Conservation (phyloP, 2,113 vertebrate genomes). For the Archocentrus centrarchus region DNA sequence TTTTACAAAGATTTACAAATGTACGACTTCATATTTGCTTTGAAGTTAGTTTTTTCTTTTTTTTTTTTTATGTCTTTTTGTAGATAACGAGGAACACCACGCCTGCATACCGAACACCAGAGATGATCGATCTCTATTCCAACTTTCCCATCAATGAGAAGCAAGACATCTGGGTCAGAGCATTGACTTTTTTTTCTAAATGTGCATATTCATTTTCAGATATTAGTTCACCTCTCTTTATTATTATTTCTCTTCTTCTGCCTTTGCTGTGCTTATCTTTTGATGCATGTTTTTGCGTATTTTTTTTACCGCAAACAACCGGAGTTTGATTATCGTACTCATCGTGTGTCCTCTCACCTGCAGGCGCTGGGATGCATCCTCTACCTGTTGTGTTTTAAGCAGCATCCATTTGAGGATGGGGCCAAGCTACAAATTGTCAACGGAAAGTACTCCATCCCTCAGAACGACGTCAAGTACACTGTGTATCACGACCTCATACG, state of each 20-base stretch:
- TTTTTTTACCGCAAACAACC: not conserved
- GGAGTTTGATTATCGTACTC: not conserved
- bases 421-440: conserved; percentile 98
- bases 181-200: not conserved
- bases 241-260: not conserved
- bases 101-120: conserved; percentile 94
- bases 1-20: not conserved
- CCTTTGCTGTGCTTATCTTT: not conserved
- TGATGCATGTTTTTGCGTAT: not conserved
- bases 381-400: conserved; percentile 90
- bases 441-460: conserved; percentile 93
- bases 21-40: not conserved
- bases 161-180: conserved; percentile 97
- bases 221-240: not conserved
- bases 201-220: not conserved
- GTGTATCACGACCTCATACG: conserved; percentile 95
- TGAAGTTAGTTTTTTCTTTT: not conserved
- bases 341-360: not conserved
- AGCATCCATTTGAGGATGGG: conserved; percentile 97
- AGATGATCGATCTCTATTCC: conserved; percentile 96
- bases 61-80: too few relatives aligned
- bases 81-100: conserved; percentile 98
- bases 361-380: conserved; percentile 79
- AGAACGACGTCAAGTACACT: conserved; percentile 87
- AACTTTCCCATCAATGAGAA: conserved; percentile 98